Evolutionary conservation across 2,888 invertebrate genomes (phyloP).

Genomic region (Lingula anatina): DNA sequence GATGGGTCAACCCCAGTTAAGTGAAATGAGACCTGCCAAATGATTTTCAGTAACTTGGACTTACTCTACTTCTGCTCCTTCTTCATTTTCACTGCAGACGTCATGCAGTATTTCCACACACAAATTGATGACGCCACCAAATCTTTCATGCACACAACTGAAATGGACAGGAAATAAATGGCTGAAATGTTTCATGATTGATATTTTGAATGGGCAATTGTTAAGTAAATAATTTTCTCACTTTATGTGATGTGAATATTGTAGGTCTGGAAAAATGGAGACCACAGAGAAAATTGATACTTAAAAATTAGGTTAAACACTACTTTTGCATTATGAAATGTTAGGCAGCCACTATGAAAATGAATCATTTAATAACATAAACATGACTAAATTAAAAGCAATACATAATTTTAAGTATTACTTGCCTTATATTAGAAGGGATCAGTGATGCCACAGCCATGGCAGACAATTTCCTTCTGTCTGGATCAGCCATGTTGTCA

Average conservation of each 20-base stretch:
- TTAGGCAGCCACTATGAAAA: no score
- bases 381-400: neutral
- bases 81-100: constrained; percentile 33
- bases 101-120: constrained; percentile 48
- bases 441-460: constrained; percentile 56
- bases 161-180: constrained; percentile 8
- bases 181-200: neutral
- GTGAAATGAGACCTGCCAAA: no score
- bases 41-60: no score
- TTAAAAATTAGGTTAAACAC: no score
- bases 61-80: constrained; percentile 21
- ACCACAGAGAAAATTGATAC: neutral
- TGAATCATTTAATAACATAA: neutral
- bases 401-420: constrained; percentile 10
- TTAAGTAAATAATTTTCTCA: no score
- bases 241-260: no score
- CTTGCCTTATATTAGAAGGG: constrained; percentile 41
- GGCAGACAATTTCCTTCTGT: constrained; percentile 77
- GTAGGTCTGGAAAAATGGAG: neutral
- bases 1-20: no score
- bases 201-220: neutral
- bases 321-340: no score
- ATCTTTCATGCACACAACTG: constrained; percentile 34
- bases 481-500: constrained; percentile 71
- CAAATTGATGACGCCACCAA: constrained; percentile 35